Conservation (phyloP, 2,113 vertebrate species). For the Tretioscincus oriximinensis region DNA sequence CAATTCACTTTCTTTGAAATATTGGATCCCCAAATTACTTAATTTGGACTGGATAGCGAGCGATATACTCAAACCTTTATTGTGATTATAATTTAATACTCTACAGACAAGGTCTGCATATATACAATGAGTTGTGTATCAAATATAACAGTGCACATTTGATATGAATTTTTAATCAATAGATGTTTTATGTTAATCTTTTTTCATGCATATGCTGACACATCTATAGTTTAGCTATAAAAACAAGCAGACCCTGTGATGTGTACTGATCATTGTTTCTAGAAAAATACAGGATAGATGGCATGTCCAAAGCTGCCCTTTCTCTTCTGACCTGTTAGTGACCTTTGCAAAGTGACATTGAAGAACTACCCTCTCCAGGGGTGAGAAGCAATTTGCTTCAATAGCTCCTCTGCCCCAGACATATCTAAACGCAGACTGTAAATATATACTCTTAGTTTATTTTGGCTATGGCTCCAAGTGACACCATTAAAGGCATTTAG, state of each 20-base stretch:
- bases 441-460: conserved; percentile 65
- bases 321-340: conserved; percentile 60
- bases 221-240: background rate
- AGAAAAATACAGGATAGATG: conserved; percentile 40
- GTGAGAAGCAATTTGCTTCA: conserved; percentile 70
- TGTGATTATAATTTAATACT: background rate
- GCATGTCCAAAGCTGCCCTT: conserved; percentile 47
- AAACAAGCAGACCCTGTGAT: background rate
- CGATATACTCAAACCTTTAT: background rate
- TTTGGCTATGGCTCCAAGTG: conserved; percentile 64
- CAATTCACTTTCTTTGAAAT: background rate
- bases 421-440: conserved; percentile 69
- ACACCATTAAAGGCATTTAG: conserved; percentile 65
- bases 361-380: conserved; percentile 64
- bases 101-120: background rate
- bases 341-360: conserved; percentile 69
- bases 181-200: background rate
- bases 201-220: background rate
- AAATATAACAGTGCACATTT: background rate
- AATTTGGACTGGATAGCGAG: background rate
- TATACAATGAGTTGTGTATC: background rate
- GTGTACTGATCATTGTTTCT: conserved; percentile 29
- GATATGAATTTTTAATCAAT: background rate
- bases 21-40: background rate
- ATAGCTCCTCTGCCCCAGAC: conserved; percentile 68